Evolutionary conservation across 2,888 invertebrate species (phyloP), one percentile per base, ranked within the genome.

Genomic region (Harpalus rubripes): DNA sequence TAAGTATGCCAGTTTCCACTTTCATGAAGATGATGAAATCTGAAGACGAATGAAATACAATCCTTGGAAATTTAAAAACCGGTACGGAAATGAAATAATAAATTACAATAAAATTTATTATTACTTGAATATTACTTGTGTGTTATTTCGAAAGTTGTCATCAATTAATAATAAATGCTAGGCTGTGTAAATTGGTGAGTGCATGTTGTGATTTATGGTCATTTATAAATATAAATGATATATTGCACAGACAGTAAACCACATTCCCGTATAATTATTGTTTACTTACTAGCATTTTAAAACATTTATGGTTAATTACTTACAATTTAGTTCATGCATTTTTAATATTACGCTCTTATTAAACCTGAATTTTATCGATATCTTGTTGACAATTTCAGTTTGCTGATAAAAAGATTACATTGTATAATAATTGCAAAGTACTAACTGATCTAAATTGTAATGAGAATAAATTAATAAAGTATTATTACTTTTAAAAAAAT

Each of bases 341-440:
- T 74, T 74, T 74, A 16, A 68, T 74, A 44, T 39, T 68, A 26
- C 12, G 12, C 12, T 26, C 39, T 68, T 68, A 15, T n/a, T 68
- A 68, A 68, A 7, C n/a, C 32, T 68, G 32, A 68, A 26, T 18
- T 68, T 32, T 39, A 41, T 39, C 39, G 15, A 8, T 39, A 68
- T 2, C 22, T 39, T 39, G 12, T 65, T 65, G n/a, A 68, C 7
- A 59, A 2, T 68, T 68, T 26, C 68, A n/a, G 39, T 68, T 15
- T 68, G 15, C 68, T 68, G 32, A 68, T 68, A 63, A 63, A 63
- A 63, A 68, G 68, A 68, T 68, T 32, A 68, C 68, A 68, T 68
- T 68, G 68, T 63, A 39, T 39, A 39, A 68, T 16, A 39, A 32
- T 32, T 32, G 32, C n/a, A 26, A 68, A 32, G 26, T 32, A 32